Conservation (phyloP, 1,140 invertebrate genomes). For the Epicauta chinensis region DNA sequence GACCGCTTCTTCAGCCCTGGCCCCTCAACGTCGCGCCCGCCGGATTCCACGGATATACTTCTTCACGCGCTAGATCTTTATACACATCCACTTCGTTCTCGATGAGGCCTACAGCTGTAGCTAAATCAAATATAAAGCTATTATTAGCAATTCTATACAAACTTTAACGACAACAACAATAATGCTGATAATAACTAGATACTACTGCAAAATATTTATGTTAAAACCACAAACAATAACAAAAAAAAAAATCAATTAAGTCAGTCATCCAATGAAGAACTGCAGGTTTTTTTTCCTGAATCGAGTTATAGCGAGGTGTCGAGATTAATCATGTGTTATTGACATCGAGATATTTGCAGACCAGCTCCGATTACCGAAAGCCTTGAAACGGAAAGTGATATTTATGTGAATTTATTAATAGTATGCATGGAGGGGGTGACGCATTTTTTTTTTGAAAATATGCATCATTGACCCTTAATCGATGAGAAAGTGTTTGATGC, state of each 20-base stretch:
- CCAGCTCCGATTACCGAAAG: conserved; percentile 16
- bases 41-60: conserved; percentile 27
- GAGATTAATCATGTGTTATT: conserved; percentile 28
- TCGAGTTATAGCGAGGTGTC: conserved; percentile 23
- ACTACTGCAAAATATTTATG: no score
- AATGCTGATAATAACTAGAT: no score
- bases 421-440: no score
- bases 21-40: conserved; percentile 22
- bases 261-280: no score
- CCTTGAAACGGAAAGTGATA: conserved; percentile 28
- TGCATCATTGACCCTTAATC: no score
- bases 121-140: conserved; percentile 4
- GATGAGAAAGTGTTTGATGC: no score
- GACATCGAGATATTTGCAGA: conserved; percentile 25
- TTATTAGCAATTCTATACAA: no score
- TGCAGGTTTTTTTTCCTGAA: neutral
- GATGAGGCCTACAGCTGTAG: neutral
- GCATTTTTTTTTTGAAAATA: no score
- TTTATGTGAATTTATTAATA: conserved; percentile 26
- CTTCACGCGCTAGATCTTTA: conserved; percentile 18
- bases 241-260: no score
- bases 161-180: no score
- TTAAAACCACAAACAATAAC: no score
- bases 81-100: conserved; percentile 2
- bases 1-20: conserved; percentile 26